Evolutionary conservation across 2,797 vertebrate species (phyloP).

Genomic region (Anableps anableps): DNA sequence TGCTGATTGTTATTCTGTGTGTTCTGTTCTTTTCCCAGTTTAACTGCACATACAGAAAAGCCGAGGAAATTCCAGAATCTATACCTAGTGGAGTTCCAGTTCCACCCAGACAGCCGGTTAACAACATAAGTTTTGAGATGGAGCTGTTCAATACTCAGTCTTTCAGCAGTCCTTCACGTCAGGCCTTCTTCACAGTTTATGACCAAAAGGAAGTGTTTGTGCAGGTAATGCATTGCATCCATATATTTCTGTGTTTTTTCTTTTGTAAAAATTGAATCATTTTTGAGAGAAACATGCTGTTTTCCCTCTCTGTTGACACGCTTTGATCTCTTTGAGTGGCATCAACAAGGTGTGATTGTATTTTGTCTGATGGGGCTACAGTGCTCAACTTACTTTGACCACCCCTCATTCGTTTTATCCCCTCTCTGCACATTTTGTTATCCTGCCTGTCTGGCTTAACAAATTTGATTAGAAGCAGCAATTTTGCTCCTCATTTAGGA

Average conservation of each 20-base stretch:
- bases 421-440: conserved; percentile 1
- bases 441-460: conserved; percentile 19
- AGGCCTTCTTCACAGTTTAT: conserved; percentile 69
- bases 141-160: conserved; percentile 85
- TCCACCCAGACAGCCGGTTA: conserved; percentile 42
- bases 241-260: conserved; percentile 16
- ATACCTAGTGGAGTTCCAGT: conserved; percentile 27
- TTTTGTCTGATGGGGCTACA: conserved; percentile 35
- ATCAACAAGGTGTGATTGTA: conserved; percentile 26
- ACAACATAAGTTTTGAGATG: conserved; percentile 88
- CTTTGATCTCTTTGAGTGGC: conserved; percentile 44
- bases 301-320: conserved; percentile 35
- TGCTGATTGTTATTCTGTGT: conserved; percentile 50
- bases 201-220: conserved; percentile 78
- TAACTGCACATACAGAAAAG: conserved; percentile 88
- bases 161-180: conserved; percentile 44
- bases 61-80: conserved; percentile 40
- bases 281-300: conserved; percentile 13
- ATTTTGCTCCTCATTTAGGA: conserved; percentile 44
- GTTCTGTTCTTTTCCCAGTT: conserved; percentile 81
- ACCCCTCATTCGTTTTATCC: not conserved
- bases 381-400: conserved; percentile 31
- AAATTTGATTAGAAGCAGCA: conserved; percentile 42
- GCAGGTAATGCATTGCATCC: conserved; percentile 67
- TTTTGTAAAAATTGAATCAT: not conserved